Percentiles rank a stretch among this genome's conserved stretches.
These are phyloP conservation scores for Lutraria lutraria DNA, from an alignment of 2,888 invertebrate species.

Conservation along the genomic window DNA sequence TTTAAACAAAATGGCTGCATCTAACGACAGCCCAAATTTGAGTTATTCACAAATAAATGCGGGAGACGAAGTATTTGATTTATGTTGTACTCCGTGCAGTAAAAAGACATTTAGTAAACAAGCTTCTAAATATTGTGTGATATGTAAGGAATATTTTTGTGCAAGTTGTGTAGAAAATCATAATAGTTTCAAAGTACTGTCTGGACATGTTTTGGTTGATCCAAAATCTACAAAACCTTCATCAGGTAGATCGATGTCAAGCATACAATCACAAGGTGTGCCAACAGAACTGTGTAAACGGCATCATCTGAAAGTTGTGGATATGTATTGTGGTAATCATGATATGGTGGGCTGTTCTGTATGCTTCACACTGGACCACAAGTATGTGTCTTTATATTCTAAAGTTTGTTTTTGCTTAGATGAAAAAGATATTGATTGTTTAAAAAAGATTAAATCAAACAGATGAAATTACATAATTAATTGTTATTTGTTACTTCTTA, in stretches of 20 bases:
- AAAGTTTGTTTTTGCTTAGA: too few species aligned
- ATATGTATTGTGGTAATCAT: constrained; percentile 24
- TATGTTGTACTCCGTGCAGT: background rate
- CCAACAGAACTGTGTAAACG: constrained; percentile 9
- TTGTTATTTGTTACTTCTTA: too few species aligned
- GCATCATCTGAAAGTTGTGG: constrained; percentile 8
- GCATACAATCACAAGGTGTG: background rate
- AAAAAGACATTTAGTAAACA: background rate
- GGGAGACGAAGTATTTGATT: constrained; percentile 12
- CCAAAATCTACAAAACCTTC: background rate
- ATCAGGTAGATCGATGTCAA: background rate
- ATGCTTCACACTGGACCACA: constrained; percentile 7
- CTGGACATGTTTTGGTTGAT: constrained; percentile 6
- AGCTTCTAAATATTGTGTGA: constrained; percentile 26
- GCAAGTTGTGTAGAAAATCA: background rate
- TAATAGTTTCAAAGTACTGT: background rate
- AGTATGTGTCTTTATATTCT: background rate
- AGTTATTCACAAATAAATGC: background rate
- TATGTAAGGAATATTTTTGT: constrained; percentile 26
- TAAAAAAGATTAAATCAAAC: too few species aligned
- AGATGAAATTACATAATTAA: too few species aligned
- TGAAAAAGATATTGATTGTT: too few species aligned
- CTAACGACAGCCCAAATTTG: background rate
- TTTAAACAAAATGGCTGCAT: background rate
- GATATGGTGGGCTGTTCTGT: constrained; percentile 13